Evolutionary conservation across 2,888 invertebrate species (phyloP), one percentile per base, ranked within the genome.

Genomic region (Lacanobia oleracea): DNA sequence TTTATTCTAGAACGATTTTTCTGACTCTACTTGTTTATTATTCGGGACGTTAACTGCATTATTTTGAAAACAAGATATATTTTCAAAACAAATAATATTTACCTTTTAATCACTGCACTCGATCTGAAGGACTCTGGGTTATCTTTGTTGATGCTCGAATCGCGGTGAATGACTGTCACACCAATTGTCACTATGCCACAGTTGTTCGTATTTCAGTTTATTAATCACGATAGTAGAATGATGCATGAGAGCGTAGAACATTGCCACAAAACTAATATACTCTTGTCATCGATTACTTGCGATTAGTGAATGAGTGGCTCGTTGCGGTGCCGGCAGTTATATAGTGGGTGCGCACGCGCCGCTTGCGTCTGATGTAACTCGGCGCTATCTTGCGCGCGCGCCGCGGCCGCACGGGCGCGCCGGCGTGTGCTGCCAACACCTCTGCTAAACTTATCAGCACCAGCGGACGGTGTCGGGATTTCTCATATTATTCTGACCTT

Each of bases 151-250:
- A 82, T 94, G 91, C 78, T 95, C 94, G 88, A 94, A 95, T 79
- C 92, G 91, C 85, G 95, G 95, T 70, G 95, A 94, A 92, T 95
- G 94, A 88, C 95, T 94, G 86, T 94, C 93, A 90, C 95, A 94
- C 93, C 93, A 94, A 90, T 95, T 95, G 89, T 96, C 95, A 95
- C 95, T 95, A 88, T 94, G 92, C 96, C 96, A 96, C 95, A 93
- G 94, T 93, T 94, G 95, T 93, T 94, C 94, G 93, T 93, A 91
- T 88, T 92, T 90, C 60, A 89, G 88, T 89, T 92, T 91, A 86
- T 88, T 91, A 88, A 91, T 92, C 87, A 91, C 90, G 87, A 89
- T 89, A 88, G 90, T 88, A 89, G 89, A 87, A 89, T 91, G 86
- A 93, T 93, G 88, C 95, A 95, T 94, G 94, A 91, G 93, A 93